A percentile compares a stretch with the other conserved stretches of the same genome.
phyloP scores from a whole-genome alignment of 30 jellyfish, hydroid and myxozoan genomes.

The Cassiopea andromeda region DNA sequence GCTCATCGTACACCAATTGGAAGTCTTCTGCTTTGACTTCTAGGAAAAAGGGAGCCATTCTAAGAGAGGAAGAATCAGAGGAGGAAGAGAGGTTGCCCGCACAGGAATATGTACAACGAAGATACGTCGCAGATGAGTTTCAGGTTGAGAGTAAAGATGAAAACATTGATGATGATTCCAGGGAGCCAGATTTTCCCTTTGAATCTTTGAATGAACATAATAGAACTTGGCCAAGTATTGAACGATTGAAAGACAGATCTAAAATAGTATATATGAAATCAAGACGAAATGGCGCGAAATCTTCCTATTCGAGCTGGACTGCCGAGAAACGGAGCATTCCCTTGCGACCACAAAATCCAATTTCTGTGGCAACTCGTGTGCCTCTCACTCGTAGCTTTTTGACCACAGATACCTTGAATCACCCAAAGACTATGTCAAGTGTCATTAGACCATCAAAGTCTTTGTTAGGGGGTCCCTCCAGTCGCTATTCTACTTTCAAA shows the following conservation, averaged over 20 bases:
- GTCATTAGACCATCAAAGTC: background rate
- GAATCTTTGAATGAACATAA: conserved; percentile 37
- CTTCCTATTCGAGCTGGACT: conserved; percentile 37
- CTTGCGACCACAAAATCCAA: conserved; percentile 20
- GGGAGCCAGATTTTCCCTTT: conserved; percentile 3
- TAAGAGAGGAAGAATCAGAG: conserved; percentile 11
- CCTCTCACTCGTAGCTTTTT: conserved; percentile 1
- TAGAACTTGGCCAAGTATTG: conserved; percentile 76
- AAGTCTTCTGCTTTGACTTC: conserved; percentile 29
- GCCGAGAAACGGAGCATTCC: conserved; percentile 54
- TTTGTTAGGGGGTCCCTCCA: background rate
- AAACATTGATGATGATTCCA: background rate
- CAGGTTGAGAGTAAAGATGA: background rate
- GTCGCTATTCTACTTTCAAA: background rate
- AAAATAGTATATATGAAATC: background rate
- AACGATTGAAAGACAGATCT: conserved; percentile 22
- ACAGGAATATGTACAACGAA: background rate
- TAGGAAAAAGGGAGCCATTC: background rate
- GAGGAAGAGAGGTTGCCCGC: background rate
- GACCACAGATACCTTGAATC: background rate
- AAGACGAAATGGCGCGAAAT: background rate
- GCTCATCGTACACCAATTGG: conserved; percentile 50
- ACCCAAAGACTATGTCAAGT: background rate
- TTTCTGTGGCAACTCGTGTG: background rate
- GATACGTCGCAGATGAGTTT: background rate